Evolutionary conservation across 2,797 vertebrate species (phyloP), one percentile per base, ranked within the genome.

Genomic region (Hipposideros larvatus): DNA sequence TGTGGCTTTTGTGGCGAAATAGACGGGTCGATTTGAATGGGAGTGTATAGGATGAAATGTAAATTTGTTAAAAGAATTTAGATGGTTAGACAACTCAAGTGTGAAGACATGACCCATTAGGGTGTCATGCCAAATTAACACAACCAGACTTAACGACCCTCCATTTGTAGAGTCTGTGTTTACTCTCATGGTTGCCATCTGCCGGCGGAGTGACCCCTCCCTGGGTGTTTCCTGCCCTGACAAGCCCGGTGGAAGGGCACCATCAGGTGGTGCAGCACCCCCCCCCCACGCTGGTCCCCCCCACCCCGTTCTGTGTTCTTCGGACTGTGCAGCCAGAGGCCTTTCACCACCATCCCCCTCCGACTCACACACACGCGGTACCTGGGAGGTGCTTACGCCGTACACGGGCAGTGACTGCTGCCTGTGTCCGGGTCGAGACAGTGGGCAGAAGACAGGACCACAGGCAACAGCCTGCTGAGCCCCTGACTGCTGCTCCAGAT

Each of bases 51-150:
- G 95, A 97, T 91, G 74, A 97, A 98, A 96, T 91, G 92, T 96
- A 95, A 95, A 96, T 98, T 98, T 97, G 96, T 97, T 97, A 94
- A 96, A 97, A 98, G 97, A 97, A 96, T 97, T 98, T 97, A 98
- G 97, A 98, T 97, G 98, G 98, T 98, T 98, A 98, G 98, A 98
- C 98, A 98, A 99, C 98, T 99, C 98, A 98, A 98, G 98, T 99
- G 98, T 99, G 98, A 99, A 99, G 97, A 93, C 87, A 99, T 98
- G 99, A 99, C 98, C 99, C 98, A 98, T 98, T 98, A 98, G 96
- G 98, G 97, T 98, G 98, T 99, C 98, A 98, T 98, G 98, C 98
- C 99, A 99, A 99, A 99, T 99, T 99, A 99, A 98, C 99, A 99
- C 98, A 98, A 98, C 98, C 98, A 98, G 98, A 98, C 98, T 99